Base-by-base conservation (phyloP, 2,797 vertebrate species). In the Rhabdomys pumilio region DNA sequence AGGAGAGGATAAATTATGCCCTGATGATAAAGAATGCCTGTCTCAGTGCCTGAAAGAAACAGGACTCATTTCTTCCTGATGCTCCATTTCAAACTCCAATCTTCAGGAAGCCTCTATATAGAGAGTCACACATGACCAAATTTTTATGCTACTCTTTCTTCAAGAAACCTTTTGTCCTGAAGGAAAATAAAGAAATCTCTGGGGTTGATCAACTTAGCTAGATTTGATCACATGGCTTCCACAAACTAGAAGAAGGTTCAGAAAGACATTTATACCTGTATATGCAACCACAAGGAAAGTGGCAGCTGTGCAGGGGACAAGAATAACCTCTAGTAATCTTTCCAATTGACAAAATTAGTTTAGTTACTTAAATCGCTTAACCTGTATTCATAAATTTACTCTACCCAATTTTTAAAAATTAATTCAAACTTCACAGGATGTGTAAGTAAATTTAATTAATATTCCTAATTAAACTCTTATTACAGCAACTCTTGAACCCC, bases 371-470 rank as follows among this genome's bases (percentile, higher is more conserved):
- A 86, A 61, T 79, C 9, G 80, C n/a, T 73, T 93, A 72, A 90
- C 6, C 5, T 57, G 29, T 41, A 63, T 63, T 92, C 8, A 75
- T 85, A 80, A 86, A 90, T 88, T 69, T 81, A 92, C 81, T 38
- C 65, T 26, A 81, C 17, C 44, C 14, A 41, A 65, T 72, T 80
- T 85, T 61, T 55, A 65, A 53, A 89, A 4, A 79, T 84, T 61
- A 93, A 90, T 87, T 90, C 31, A 96, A 77, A 84, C 6, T 61
- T 89, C 79, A 86, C 4, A 69, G 34, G 20, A 55, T 73, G 34
- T 26, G 38, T 89, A 76, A 50, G 34, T 53, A 90, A 55, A 0
- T 38, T 53, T 82, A 75, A 57, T 63, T 77, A 50, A 29, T 47
- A 38, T 19, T 50, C 89, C 44, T 10, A 95, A 80, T 87, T 89